Conservation (phyloP, 2,888 invertebrate species). For the Globia sparganii region DNA sequence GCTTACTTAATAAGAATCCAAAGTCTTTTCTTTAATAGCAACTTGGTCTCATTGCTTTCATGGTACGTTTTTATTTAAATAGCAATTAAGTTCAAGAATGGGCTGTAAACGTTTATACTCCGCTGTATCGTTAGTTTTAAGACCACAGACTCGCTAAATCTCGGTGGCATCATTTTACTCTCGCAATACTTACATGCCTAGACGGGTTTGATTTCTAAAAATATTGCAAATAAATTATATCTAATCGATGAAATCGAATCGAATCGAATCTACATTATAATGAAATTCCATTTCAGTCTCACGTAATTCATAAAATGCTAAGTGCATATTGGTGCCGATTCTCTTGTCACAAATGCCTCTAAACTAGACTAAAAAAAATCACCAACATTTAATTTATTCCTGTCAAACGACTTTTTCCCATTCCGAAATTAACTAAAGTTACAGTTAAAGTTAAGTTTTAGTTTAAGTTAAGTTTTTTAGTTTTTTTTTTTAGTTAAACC, state of each 20-base stretch:
- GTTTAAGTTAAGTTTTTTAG: too few species aligned
- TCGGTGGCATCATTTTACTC: constrained; percentile 81
- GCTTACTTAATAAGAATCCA: constrained; percentile 78
- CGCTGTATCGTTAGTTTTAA: constrained; percentile 83
- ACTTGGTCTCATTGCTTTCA: constrained; percentile 82
- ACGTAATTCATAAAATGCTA: neutral
- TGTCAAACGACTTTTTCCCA: too few species aligned
- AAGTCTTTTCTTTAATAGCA: constrained; percentile 76
- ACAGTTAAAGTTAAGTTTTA: too few species aligned
- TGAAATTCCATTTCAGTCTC: neutral
- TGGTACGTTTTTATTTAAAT: constrained; percentile 89
- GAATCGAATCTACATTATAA: neutral
- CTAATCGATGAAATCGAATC: neutral
- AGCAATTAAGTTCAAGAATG: constrained; percentile 89
- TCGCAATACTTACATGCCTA: constrained; percentile 52
- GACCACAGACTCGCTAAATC: constrained; percentile 76
- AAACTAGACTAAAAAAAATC: too few species aligned
- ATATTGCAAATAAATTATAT: constrained; percentile 39
- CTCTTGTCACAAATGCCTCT: too few species aligned
- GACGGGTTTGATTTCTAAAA: constrained; percentile 44
- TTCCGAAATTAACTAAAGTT: too few species aligned
- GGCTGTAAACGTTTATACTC: constrained; percentile 87
- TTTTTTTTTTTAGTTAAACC: too few species aligned
- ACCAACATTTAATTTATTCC: too few species aligned
- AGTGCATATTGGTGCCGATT: neutral